Conservation (phyloP, 2,113 vertebrate genomes). For the Caretta caretta region DNA sequence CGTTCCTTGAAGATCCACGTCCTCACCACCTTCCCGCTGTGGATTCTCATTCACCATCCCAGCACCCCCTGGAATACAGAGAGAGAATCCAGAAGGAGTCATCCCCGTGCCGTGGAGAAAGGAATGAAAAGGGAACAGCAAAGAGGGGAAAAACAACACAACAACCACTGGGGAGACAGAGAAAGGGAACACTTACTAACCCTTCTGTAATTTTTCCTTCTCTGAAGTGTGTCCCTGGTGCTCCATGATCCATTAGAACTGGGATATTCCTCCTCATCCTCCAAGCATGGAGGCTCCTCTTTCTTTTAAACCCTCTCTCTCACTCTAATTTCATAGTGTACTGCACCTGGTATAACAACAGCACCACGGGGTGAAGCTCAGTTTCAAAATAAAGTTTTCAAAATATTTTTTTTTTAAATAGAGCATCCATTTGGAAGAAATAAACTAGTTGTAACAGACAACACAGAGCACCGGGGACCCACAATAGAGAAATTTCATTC, state of each 20-base stretch:
- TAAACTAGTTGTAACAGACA: neutral
- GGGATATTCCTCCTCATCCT: neutral
- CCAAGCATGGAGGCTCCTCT: neutral
- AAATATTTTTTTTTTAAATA: neutral
- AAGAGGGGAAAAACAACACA: neutral
- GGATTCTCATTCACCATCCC: neutral
- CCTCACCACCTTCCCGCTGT: neutral
- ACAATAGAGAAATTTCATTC: neutral
- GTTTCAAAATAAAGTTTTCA: neutral
- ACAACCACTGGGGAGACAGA: too few species aligned
- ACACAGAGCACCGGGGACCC: neutral
- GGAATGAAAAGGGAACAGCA: neutral
- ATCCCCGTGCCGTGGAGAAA: neutral
- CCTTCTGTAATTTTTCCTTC: neutral
- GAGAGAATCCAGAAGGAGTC: neutral
- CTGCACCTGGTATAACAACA: neutral
- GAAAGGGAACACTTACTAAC: neutral
- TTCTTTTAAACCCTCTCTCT: neutral
- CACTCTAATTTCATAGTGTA: neutral
- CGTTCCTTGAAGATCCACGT: neutral
- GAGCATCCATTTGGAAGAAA: neutral
- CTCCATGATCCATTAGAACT: neutral
- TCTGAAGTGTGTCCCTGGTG: neutral
- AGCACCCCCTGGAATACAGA: neutral
- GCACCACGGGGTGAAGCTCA: neutral